Evolutionary conservation across 2,797 vertebrate species (phyloP).

Genomic region (Lateolabrax maculatus): DNA sequence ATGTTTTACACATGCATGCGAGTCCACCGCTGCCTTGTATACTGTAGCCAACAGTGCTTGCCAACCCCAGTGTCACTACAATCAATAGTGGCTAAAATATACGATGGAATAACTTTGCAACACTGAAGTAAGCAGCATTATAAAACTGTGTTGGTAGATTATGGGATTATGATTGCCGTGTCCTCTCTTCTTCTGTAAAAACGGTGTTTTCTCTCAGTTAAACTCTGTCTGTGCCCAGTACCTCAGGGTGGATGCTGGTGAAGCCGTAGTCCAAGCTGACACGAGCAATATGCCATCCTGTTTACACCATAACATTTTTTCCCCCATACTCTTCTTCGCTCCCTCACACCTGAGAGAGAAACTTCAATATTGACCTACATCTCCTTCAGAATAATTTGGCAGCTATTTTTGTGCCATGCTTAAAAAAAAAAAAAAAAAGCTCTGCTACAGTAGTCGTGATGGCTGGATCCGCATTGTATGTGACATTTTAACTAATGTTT

Average conservation of each 20-base stretch:
- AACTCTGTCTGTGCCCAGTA: background rate
- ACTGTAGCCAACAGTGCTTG: constrained; percentile 32
- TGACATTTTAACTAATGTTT: constrained; percentile 84
- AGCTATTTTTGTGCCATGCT: constrained; percentile 78
- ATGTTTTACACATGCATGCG: constrained; percentile 55
- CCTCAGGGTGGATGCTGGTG: constrained; percentile 13
- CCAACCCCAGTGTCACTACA: constrained; percentile 44
- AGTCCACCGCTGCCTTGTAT: constrained; percentile 22
- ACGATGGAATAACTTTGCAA: constrained; percentile 42
- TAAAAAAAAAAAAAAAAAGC: constrained; percentile 54
- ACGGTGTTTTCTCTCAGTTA: constrained; percentile 30
- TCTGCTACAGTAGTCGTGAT: constrained; percentile 52
- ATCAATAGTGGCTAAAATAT: constrained; percentile 62
- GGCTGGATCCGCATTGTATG: constrained; percentile 62
- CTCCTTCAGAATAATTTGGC: constrained; percentile 81
- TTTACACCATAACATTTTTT: constrained; percentile 29
- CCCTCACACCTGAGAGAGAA: constrained; percentile 70
- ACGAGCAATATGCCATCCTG: constrained; percentile 35
- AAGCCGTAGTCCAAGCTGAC: constrained; percentile 13
- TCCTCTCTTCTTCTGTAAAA: constrained; percentile 36
- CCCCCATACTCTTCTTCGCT: constrained; percentile 13
- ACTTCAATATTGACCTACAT: constrained; percentile 84
- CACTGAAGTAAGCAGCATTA: constrained; percentile 47
- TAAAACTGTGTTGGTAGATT: constrained; percentile 50
- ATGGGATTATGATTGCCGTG: constrained; percentile 55